Base-by-base conservation (phyloP, 1,140 invertebrate species). In the Lethocerus indicus region DNA sequence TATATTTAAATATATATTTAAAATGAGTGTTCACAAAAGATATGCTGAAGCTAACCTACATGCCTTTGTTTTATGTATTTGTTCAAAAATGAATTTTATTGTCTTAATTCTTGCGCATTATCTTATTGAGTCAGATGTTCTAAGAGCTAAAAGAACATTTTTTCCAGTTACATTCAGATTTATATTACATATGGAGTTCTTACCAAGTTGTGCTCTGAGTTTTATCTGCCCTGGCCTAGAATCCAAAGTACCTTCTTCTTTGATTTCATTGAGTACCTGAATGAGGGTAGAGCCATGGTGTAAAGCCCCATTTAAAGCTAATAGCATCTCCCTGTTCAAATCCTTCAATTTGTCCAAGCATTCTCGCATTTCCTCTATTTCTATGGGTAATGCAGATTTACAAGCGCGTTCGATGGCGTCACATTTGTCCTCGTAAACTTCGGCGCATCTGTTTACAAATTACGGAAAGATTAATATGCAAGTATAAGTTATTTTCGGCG, bases 261-360 rank as follows among this genome's bases (percentile, higher is more conserved):
- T 69, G 49, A 83, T 65, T 62, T 79, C 76, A 53, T 72, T 72
- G 41, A 87, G 63, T 61, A 74, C 71, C 42, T 80, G 78, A 36
- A 90, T 61, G 36, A 90, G 65, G 25, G 70, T 68, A 58, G 87
- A 83, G n/a, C 84, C 84, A 56, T 85, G 75, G 58, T 83, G 78
- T 2, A 90, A 64, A 2, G 85, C 77, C 3, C 70, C 69, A 76
- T 87, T 84, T 1, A 87, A 72, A 2, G 76, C 66, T 52, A 86
- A 83, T 9, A 91, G 65, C 64, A 87, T 79, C 41, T 73, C 67
- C 58, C 78, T 76, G 29, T 76, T 63, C 7, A 75, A 57, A 54
- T 80, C 73, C 52, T 80, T 75, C 51, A 82, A 71, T 58, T 69
- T 74, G 23, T 66, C 71, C 3, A 81, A 62, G 56, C 77, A 73